phyloP scores from a whole-genome alignment of 1,140 invertebrate genomes.

The Drosophila pectinifera region DNA sequence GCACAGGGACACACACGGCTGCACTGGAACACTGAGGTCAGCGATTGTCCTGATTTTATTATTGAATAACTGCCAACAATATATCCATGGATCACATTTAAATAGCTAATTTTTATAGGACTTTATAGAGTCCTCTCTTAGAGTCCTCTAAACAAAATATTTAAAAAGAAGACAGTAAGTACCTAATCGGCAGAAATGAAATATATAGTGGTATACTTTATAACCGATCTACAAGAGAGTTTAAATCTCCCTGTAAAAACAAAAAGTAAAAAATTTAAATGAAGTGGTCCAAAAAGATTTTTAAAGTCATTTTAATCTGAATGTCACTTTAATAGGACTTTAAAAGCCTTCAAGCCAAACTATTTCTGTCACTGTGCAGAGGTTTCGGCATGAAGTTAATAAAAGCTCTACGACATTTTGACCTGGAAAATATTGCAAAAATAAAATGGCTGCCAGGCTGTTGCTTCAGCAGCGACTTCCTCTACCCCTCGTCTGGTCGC shows the following conservation, averaged over 20 bases:
- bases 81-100: no score
- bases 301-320: not conserved
- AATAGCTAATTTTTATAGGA: no score
- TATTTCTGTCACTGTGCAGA: not conserved
- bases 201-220: no score
- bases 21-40: not conserved
- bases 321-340: not conserved
- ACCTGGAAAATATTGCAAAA: conserved; percentile 80
- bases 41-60: not conserved
- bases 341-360: rapidly evolving
- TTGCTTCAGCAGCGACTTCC: conserved; percentile 48
- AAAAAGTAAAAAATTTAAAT: no score
- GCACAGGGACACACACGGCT: conserved; percentile 15
- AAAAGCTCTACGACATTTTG: conserved; percentile 81
- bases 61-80: no score
- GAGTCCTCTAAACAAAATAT: no score
- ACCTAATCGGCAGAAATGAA: no score
- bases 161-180: no score
- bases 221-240: no score
- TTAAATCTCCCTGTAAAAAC: not conserved
- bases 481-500: conserved; percentile 8
- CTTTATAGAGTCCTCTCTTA: no score
- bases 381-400: conserved; percentile 65
- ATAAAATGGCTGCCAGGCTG: conserved; percentile 76
- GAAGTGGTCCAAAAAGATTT: no score